A percentile compares a stretch with the other conserved stretches of the same genome.
phyloP scores from a whole-genome alignment of 2,888 invertebrate species.

The Schizotus pectinicornis region DNA sequence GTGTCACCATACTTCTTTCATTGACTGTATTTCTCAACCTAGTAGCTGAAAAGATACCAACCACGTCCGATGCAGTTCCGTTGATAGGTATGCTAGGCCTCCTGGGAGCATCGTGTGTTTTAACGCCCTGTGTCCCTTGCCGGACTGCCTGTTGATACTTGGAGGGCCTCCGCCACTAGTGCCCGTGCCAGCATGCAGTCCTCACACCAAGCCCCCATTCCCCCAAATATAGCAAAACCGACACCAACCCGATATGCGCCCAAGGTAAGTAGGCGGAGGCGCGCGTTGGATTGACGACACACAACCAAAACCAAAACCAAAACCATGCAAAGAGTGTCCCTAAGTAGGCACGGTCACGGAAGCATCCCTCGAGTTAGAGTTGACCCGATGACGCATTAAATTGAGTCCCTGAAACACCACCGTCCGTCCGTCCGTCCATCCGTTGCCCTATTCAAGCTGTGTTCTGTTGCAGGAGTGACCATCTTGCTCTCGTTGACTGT shows the following conservation, averaged over 20 bases:
- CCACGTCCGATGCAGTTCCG: slow-evolving; percentile 82
- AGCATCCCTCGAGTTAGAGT: too few species aligned
- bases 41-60: slow-evolving; percentile 96
- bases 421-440: slow-evolving; percentile 47
- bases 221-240: slow-evolving; percentile 17
- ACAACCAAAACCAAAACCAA: not conserved
- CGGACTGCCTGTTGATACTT: slow-evolving; percentile 61
- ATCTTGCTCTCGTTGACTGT: slow-evolving; percentile 99
- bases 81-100: slow-evolving; percentile 72
- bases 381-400: slow-evolving; percentile 2
- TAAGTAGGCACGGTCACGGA: not conserved
- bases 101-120: slow-evolving; percentile 59
- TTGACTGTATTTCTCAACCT: slow-evolving; percentile 98
- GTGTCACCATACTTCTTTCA: slow-evolving; percentile 95
- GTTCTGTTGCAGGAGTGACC: slow-evolving; percentile 94
- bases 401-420: slow-evolving; percentile 33
- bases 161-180: slow-evolving; percentile 52
- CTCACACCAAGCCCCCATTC: slow-evolving; percentile 20
- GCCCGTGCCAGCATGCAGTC: slow-evolving; percentile 40
- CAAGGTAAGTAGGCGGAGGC: slow-evolving; percentile 33
- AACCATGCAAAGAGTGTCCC: not conserved
- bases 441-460: slow-evolving; percentile 62
- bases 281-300: slow-evolving; percentile 11
- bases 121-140: slow-evolving; percentile 56
- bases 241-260: slow-evolving; percentile 24